These are phyloP conservation scores for Philopotamus ludificatus DNA, from an alignment of 1,140 invertebrate genomes.

Conservation along the genomic window DNA sequence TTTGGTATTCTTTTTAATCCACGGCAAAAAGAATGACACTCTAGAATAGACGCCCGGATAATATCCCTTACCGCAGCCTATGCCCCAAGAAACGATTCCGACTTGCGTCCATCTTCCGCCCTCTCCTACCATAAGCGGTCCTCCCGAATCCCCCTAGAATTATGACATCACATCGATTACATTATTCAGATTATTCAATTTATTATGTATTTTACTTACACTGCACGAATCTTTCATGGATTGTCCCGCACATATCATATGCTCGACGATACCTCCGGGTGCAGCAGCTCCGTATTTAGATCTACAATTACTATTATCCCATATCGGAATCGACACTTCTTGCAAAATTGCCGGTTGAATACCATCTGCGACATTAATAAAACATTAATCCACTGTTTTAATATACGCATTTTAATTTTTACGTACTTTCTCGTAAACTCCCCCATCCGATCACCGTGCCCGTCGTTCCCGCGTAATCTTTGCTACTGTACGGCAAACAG, in stretches of 20 bases:
- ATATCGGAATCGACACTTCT: conserved; percentile 81
- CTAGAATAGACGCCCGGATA: conserved; percentile 88
- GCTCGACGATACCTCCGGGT: conserved; percentile 82
- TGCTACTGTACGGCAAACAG: conserved; percentile 69
- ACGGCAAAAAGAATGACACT: conserved; percentile 60
- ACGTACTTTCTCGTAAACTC: conserved; percentile 74
- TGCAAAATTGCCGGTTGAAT: conserved; percentile 77
- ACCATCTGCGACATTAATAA: conserved; percentile 60
- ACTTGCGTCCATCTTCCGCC: conserved; percentile 77
- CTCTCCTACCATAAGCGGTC: conserved; percentile 81
- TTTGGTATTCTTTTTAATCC: conserved; percentile 54
- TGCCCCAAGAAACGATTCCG: conserved; percentile 91
- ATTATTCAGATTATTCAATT: neutral
- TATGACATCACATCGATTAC: neutral
- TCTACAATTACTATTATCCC: conserved; percentile 77
- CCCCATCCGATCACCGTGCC: conserved; percentile 86
- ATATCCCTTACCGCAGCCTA: conserved; percentile 87
- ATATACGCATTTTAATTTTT: neutral
- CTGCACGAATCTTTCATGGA: conserved; percentile 83
- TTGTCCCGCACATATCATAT: conserved; percentile 83
- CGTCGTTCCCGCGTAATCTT: conserved; percentile 64
- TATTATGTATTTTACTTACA: conserved; percentile 69
- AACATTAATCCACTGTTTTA: conserved; percentile 12
- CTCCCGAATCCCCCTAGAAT: conserved; percentile 85
- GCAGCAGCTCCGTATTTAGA: conserved; percentile 80